A percentile compares a stretch with the other conserved stretches of the same genome.
Evolutionary conservation across 2,888 invertebrate species (phyloP).

Genomic region (Stratiomys singularior): DNA sequence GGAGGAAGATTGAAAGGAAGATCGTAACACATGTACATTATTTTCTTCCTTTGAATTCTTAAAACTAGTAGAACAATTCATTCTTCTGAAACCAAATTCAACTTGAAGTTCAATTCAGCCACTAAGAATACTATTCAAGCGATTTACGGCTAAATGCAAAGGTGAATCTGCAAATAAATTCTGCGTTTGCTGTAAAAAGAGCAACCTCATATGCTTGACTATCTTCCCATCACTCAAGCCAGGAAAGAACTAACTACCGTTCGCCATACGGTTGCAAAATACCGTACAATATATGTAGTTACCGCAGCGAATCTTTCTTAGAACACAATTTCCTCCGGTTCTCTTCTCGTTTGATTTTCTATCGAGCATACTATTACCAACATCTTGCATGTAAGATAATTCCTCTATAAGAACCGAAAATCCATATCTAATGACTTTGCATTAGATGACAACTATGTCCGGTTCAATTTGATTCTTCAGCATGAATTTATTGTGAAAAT

Average conservation of each 20-base stretch:
- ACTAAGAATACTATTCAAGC: too few relatives aligned
- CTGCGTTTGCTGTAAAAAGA: not conserved
- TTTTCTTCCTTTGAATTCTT: too few relatives aligned
- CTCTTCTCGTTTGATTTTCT: not conserved
- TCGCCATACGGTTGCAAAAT: constrained; percentile 29
- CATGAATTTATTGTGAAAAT: too few relatives aligned
- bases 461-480: not conserved
- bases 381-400: not conserved
- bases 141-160: too few relatives aligned
- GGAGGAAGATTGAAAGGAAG: too few relatives aligned
- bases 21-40: too few relatives aligned
- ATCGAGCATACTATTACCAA: not conserved
- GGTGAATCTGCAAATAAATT: too few relatives aligned
- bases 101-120: too few relatives aligned
- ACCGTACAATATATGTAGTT: constrained; percentile 32
- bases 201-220: not conserved
- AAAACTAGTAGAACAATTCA: too few relatives aligned
- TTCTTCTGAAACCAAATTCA: too few relatives aligned
- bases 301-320: not conserved
- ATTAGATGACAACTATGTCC: constrained; percentile 25
- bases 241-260: constrained; percentile 31
- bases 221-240: not conserved
- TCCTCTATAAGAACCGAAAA: constrained; percentile 15
- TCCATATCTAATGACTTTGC: constrained; percentile 11
- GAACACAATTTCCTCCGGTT: not conserved